Evolutionary conservation across 2,113 vertebrate genomes (phyloP).

Genomic region (Stigmatopora argus): DNA sequence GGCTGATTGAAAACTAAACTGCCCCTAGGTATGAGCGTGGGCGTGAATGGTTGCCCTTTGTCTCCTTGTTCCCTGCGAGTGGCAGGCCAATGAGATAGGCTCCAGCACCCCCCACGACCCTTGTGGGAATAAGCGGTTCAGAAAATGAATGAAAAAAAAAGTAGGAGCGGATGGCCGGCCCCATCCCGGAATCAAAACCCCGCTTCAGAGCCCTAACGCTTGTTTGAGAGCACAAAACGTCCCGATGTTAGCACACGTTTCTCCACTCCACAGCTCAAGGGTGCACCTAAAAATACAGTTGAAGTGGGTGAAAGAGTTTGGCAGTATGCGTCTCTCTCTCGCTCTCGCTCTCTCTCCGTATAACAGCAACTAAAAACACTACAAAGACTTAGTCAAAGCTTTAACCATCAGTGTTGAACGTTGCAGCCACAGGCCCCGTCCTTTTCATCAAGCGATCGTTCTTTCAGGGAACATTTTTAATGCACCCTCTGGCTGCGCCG

Average conservation of each 20-base stretch:
- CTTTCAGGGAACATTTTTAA: slow-evolving; percentile 32
- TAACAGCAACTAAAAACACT: not conserved
- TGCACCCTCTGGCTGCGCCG: slow-evolving; percentile 28
- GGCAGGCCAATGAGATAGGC: no score
- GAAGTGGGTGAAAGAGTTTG: slow-evolving; percentile 29
- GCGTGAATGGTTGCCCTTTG: no score
- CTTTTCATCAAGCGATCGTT: slow-evolving; percentile 7
- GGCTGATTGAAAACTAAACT: no score
- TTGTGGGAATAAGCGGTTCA: no score
- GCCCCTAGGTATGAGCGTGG: no score
- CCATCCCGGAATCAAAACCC: not conserved
- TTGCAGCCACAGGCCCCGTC: slow-evolving; percentile 10
- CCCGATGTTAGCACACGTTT: not conserved
- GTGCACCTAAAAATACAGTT: slow-evolving; percentile 33
- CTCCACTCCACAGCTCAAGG: slow-evolving; percentile 9
- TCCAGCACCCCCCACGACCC: no score
- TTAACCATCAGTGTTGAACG: slow-evolving; percentile 4
- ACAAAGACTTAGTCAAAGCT: slow-evolving; percentile 5
- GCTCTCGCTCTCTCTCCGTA: not conserved
- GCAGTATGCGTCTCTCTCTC: not conserved
- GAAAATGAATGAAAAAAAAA: no score
- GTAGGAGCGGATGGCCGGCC: no score
- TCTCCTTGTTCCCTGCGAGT: no score
- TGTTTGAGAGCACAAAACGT: not conserved
- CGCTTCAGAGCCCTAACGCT: not conserved